Evolutionary conservation across 2,113 vertebrate genomes (phyloP), one percentile per base, ranked within the genome.

Genomic region (Notothenia rossii): DNA sequence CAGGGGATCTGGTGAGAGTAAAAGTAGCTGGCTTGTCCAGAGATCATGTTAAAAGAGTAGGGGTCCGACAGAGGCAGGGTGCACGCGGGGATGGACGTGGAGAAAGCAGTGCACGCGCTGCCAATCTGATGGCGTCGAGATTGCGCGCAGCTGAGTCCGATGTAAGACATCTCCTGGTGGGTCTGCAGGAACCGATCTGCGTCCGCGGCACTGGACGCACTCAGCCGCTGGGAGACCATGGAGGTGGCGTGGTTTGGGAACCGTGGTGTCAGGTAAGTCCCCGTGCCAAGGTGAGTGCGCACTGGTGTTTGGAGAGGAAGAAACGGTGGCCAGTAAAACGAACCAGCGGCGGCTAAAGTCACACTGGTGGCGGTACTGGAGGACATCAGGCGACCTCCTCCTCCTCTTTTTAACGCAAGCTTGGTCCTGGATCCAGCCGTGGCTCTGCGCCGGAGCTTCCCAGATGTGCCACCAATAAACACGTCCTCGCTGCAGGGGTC

Each of bases 401-500:
- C 81, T 29, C 88, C 91, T 43, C 91, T 84, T 71, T 91, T 94
- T 10, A 95, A 84, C 0, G 89, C 91, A 6, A 95, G 82, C 62
- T 94, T 95, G 63, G 88, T 72, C 46, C 89, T 78, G 54, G 92
- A 79, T 8, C 90, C 84, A 0, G 91, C 74, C 0, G 90, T 29
- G 6, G 91, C 77, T 29, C 94, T 92, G 36, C 95, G 94, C 59
- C 94, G 80, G 5, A 96, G 91, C 20, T 96, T 96, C 17, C 95
- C 95, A 0, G 95, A 94, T 6, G 94, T 82, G 9, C 94, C 95
- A 1, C 95, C 95, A 7, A 96, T 96, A 79, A 96, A 96, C 9
- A 96, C 94, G 22, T 96, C 95, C 46, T 96, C 94, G 3, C 95
- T 96, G 87, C 94, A 96, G 13, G 95, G 95, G 89, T 95, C 95